Base-by-base conservation (phyloP, 2,113 vertebrate genomes). In the Python bivittatus region DNA sequence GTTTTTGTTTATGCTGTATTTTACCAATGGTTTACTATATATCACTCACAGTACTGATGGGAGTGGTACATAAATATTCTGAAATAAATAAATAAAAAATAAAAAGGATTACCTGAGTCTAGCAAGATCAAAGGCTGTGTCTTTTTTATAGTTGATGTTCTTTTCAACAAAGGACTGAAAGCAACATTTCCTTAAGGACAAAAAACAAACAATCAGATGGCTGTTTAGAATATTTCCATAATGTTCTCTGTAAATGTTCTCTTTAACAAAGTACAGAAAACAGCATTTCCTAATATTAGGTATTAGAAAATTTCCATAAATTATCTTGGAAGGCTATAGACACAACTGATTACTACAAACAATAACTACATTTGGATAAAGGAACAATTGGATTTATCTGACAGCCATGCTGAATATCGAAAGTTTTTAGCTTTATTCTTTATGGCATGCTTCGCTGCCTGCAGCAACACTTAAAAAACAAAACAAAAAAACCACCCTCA, bases 131-230 rank as follows among this genome's bases (percentile, higher is more conserved):
- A 93, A 89, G 94, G 93, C 12, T 90, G 93, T 1, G 96, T 95
- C 84, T 97, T 97, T 96, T 95, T 98, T 91, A 98, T 96, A 96
- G 97, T 98, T 2, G 97, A 95, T 0, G 97, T 96, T 95, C 97
- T 98, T 93, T 97, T 98, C 6, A 98, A 83, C 1, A 97, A 95
- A 6, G 97, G 96, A 61, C 96, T 98, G 53, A 96, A 85, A 93
- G 94, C 42, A 84, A 95, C 90, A 0, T 96, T 97, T 29, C 98
- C 98, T 25, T 42, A 88, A 58, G 17, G 95, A 94, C 53, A 94
- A 64, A 87, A 92, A 94, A 60, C 91, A 94, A 3, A 96, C 96
- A 12, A 90, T 88, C 94, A 97, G 38, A 86, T 91, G 92, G 22
- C 94, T 95, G 17, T 92, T 27, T 48, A 95, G 15, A 29, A 95